Evolutionary conservation across 2,113 vertebrate species (phyloP).

Genomic region (Nycticorax nycticorax): DNA sequence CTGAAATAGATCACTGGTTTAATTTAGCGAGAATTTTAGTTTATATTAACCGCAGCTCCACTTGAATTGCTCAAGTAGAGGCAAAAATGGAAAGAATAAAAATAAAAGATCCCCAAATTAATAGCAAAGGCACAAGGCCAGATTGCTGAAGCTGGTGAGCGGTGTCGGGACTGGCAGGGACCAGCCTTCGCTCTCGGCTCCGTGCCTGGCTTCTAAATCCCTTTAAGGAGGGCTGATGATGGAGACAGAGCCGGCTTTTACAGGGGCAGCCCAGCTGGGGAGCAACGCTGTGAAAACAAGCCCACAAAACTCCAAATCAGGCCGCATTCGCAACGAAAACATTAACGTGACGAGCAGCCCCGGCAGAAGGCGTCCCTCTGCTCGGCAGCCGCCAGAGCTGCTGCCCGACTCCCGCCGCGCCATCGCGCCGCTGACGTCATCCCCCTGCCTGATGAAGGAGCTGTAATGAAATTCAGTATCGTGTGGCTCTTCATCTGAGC

Average conservation of each 20-base stretch:
- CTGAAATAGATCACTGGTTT: background rate
- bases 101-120: slow-evolving; percentile 2
- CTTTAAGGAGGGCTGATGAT: background rate
- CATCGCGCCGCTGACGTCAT: slow-evolving; percentile 44
- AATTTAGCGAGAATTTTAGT: background rate
- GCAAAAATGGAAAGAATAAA: slow-evolving; percentile 29
- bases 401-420: slow-evolving; percentile 12
- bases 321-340: background rate
- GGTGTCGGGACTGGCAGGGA: background rate
- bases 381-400: background rate
- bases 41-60: background rate
- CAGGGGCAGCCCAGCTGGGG: background rate
- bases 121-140: background rate
- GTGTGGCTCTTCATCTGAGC: background rate
- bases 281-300: background rate
- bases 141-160: background rate
- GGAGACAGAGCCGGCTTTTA: background rate
- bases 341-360: background rate
- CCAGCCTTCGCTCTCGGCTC: background rate
- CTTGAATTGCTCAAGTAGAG: background rate
- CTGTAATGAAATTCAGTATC: background rate
- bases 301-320: background rate
- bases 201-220: background rate
- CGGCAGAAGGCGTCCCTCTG: background rate
- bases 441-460: background rate